Evolutionary conservation across 1,140 invertebrate species (phyloP).

Genomic region (Ectropis grisescens): DNA sequence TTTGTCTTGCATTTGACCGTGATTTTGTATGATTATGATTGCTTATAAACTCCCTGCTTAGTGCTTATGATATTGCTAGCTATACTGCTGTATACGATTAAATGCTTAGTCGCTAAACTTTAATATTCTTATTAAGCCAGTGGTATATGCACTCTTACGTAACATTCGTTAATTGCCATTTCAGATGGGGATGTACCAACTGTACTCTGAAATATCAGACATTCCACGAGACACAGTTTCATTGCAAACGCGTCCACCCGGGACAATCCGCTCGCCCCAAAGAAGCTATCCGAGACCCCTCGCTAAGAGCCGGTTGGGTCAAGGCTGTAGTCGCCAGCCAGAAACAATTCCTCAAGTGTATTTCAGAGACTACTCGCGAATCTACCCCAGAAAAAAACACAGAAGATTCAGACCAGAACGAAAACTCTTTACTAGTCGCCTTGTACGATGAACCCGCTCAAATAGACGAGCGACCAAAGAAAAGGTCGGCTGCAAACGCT

Average conservation of each 20-base stretch:
- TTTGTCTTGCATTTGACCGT: no score
- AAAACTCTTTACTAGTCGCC: constrained; percentile 44
- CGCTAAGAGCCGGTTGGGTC: constrained; percentile 34
- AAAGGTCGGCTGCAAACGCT: constrained; percentile 1
- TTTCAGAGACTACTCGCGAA: constrained; percentile 5
- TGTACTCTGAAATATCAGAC: constrained; percentile 34
- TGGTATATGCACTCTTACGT: no score
- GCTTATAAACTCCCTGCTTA: no score
- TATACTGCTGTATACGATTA: no score
- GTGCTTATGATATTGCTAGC: no score
- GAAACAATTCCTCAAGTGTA: constrained; percentile 15
- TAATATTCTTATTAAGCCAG: no score
- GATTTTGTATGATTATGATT: no score
- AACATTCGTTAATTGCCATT: no score
- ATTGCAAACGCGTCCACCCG: constrained; percentile 36
- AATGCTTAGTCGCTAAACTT: no score
- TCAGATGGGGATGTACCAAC: constrained; percentile 41
- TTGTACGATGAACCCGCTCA: constrained; percentile 38
- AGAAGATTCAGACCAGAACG: constrained; percentile 4
- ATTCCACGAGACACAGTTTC: constrained; percentile 50
- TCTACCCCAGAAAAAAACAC: constrained; percentile 3
- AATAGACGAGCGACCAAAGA: constrained; percentile 4
- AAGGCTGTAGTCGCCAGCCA: constrained; percentile 24
- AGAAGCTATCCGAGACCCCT: constrained; percentile 27
- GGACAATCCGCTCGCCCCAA: constrained; percentile 17